These are phyloP conservation scores for Selene dorsalis DNA, from an alignment of 2,797 vertebrate species.

Conservation along the genomic window DNA sequence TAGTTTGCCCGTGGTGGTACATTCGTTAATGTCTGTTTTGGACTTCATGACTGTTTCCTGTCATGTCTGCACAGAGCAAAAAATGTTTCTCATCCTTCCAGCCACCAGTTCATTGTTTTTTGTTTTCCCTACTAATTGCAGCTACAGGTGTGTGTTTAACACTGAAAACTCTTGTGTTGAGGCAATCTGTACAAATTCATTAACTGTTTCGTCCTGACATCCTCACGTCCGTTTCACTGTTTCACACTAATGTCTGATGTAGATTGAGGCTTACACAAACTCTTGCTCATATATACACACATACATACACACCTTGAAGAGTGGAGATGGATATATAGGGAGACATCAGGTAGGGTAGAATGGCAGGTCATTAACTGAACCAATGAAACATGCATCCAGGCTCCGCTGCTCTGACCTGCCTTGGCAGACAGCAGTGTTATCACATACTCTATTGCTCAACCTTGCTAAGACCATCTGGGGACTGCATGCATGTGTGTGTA, in stretches of 20 bases:
- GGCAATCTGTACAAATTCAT: slow-evolving; percentile 46
- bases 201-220: slow-evolving; percentile 42
- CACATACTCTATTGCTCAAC: slow-evolving; percentile 53
- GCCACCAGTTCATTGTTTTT: slow-evolving; percentile 5
- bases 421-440: slow-evolving; percentile 52
- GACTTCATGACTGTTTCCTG: slow-evolving; percentile 11
- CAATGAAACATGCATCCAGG: slow-evolving; percentile 65
- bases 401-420: slow-evolving; percentile 55
- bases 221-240: slow-evolving; percentile 36
- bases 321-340: slow-evolving; percentile 4
- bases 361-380: slow-evolving; percentile 75
- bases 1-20: slow-evolving; percentile 11
- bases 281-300: background rate
- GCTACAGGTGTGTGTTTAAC: slow-evolving; percentile 48
- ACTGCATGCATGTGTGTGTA: slow-evolving; percentile 25
- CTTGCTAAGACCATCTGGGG: slow-evolving; percentile 35
- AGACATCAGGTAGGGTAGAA: slow-evolving; percentile 38
- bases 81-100: background rate
- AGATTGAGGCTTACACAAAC: slow-evolving; percentile 30
- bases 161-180: slow-evolving; percentile 24
- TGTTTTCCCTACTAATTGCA: slow-evolving; percentile 48
- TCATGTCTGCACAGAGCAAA: slow-evolving; percentile 21
- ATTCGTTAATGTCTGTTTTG: slow-evolving; percentile 28
- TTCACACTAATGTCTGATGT: slow-evolving; percentile 17
- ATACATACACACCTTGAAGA: background rate